Base-by-base conservation (phyloP, 1,140 invertebrate species). In the Drosophila tsacasi region DNA sequence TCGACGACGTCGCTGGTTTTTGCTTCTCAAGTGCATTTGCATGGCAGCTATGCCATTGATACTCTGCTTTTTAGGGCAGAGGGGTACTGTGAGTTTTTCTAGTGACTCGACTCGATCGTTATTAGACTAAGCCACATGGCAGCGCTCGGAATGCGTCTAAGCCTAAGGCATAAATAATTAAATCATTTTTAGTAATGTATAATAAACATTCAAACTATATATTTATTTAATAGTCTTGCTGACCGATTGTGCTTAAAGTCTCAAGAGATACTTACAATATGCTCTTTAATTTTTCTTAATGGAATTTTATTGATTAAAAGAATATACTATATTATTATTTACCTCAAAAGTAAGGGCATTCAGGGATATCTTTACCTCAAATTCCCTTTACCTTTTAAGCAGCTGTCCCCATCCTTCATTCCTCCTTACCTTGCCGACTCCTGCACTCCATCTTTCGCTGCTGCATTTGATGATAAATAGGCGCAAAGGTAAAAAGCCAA, bases 401-500 rank as follows among this genome's bases (percentile, higher is more conserved):
- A 83, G 80, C 84, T 87, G 76, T 65, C 61, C 44, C 47, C 57
- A 46, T 37, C 62, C 59, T 25, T 52, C 54, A n/a, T 42, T 12
- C 21, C 37, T 50, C 19, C 32, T 40, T 10, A 27, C 17, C 27
- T 37, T n/a, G 19, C 19, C 57, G 13, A 69, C 50, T 75, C 39
- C 44, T 54, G 66, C 37, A 58, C 46, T 76, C 47, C 72, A 67
- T 69, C 75, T 77, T 52, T 25, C 44, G 32, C 66, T 60, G 52
- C 66, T 82, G 71, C 79, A 85, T 89, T 91, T 91, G 85, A 90
- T 91, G 82, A 89, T 89, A 89, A 89, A 91, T 91, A 89, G 78
- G 86, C 85, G 86, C 78, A 89, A 90, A 90, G 82, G 86, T 91
- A 90, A 91, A 89, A 90, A 85, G 82, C 86, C 81, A 89, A 91